Evolutionary conservation across 2,797 vertebrate species (phyloP).

Genomic region (Smutsia gigantea): DNA sequence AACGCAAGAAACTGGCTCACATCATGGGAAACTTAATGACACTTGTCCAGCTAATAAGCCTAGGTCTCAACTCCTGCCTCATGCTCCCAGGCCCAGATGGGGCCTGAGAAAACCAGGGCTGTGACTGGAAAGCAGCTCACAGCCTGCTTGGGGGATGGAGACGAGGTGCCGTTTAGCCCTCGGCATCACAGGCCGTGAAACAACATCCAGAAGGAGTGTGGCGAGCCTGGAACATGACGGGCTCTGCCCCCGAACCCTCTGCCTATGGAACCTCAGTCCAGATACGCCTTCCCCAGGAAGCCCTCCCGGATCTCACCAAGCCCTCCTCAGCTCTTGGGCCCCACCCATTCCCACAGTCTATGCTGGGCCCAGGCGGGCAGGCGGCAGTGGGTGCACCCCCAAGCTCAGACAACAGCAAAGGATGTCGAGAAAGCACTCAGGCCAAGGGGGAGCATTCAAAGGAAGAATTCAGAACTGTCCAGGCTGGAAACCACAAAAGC

Average conservation of each 20-base stretch:
- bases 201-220: neutral
- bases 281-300: neutral
- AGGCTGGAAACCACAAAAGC: neutral
- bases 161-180: neutral
- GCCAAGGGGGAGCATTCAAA: neutral
- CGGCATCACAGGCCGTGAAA: neutral
- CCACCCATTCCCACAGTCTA: neutral
- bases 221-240: neutral
- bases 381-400: neutral
- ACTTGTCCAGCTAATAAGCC: neutral
- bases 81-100: neutral
- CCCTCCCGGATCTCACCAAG: neutral
- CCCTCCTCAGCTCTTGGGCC: neutral
- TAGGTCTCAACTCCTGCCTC: neutral
- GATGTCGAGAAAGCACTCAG: neutral
- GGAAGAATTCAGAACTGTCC: neutral
- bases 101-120: neutral
- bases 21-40: neutral
- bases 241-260: neutral
- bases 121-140: neutral
- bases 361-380: neutral
- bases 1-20: neutral
- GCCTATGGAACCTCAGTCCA: fast-evolving
- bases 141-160: neutral
- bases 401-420: no score